A percentile compares a stretch with the other conserved stretches of the same genome.
Conservation (phyloP, 2,888 invertebrate species). For the Philaethria dido region DNA sequence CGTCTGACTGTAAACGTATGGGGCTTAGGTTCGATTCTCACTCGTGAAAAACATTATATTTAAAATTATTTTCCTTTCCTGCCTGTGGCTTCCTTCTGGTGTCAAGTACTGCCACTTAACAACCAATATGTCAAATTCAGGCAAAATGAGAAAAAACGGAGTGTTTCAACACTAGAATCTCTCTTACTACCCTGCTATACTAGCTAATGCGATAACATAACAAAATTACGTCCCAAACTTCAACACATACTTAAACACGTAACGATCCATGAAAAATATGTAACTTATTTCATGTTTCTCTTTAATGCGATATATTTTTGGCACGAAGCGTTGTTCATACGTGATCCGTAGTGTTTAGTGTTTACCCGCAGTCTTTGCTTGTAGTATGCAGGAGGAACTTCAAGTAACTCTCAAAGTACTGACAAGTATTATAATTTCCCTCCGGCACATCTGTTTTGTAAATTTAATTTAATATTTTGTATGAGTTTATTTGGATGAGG, state of each 20-base stretch:
- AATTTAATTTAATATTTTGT: slow-evolving; percentile 4
- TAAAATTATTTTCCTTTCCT: no score
- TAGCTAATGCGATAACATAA: not conserved
- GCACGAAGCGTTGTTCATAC: slow-evolving; percentile 18
- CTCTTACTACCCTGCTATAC: not conserved
- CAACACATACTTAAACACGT: slow-evolving; percentile 1
- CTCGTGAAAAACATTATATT: no score
- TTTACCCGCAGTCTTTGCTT: no score
- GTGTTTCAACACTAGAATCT: no score
- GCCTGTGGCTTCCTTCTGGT: no score
- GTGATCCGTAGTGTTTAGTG: no score
- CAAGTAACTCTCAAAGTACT: not conserved
- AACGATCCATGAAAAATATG: slow-evolving; percentile 24
- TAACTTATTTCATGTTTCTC: slow-evolving; percentile 17
- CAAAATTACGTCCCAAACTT: not conserved
- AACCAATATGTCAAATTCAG: no score
- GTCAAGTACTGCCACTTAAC: no score
- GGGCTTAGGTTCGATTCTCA: no score
- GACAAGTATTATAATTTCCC: slow-evolving; percentile 8
- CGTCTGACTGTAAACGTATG: no score
- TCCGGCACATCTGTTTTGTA: not conserved
- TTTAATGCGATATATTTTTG: slow-evolving; percentile 31
- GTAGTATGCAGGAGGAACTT: not conserved
- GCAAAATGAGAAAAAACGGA: no score
- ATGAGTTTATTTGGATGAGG: not conserved